Conservation (phyloP, 2,888 invertebrate species). For the Clunio marinus region DNA sequence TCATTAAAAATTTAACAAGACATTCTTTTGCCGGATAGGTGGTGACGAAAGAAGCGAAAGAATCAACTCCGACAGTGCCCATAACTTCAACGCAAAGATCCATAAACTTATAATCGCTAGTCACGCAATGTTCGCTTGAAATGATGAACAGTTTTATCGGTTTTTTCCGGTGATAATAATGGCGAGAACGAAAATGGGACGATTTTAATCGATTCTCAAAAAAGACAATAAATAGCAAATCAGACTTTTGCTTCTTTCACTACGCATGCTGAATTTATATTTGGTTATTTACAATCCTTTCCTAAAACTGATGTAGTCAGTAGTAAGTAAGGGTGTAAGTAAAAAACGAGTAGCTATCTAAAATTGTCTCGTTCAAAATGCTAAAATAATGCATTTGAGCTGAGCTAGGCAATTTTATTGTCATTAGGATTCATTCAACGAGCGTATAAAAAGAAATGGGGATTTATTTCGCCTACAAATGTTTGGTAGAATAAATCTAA, state of each 20-base stretch:
- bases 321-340: too few species aligned
- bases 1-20: slow-evolving; percentile 26
- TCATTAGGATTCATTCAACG: slow-evolving; percentile 20
- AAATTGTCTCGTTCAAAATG: not conserved
- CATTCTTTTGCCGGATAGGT: not conserved
- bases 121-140: slow-evolving; percentile 13
- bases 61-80: not conserved
- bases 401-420: slow-evolving; percentile 18
- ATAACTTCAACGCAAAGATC: not conserved
- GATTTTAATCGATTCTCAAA: slow-evolving; percentile 8
- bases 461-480: too few species aligned
- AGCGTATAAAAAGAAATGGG: too few species aligned
- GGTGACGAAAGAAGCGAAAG: not conserved
- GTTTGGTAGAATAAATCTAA: not conserved
- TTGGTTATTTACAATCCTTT: too few species aligned
- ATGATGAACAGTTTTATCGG: slow-evolving; percentile 24
- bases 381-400: not conserved
- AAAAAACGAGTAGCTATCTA: slow-evolving; percentile 2
- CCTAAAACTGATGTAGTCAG: too few species aligned
- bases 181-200: not conserved
- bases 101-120: slow-evolving; percentile 19
- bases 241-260: not conserved
- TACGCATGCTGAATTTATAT: slow-evolving; percentile 11
- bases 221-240: slow-evolving; percentile 14
- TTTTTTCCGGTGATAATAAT: not conserved